Base-by-base conservation (phyloP, 2,888 invertebrate species). In the Oscheius sp. region DNA sequence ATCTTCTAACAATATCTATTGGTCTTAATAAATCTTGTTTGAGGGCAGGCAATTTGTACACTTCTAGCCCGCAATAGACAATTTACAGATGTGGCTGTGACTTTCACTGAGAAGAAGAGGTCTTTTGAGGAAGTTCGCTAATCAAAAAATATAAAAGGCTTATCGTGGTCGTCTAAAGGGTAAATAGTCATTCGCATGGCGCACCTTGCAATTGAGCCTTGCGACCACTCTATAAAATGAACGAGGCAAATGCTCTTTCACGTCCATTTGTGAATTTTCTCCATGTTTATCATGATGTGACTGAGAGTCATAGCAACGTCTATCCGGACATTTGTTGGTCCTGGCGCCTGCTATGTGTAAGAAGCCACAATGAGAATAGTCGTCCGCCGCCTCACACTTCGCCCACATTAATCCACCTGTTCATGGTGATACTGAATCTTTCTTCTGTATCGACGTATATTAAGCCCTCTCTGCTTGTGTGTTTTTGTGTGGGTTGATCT, bases 351-450 rank as follows among this genome's bases (percentile, higher is more conserved):
- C 44, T 59, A 28, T 38, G 59, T 59, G 59, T 59, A 59, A 59
- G 59, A 59, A 44, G 59, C 41, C 59, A 59, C 59, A 59, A 59
- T 59, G 59, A 44, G 59, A 44, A 59, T 41, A 28, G 59, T n/a
- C n/a, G n/a, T 8, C 41, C 59, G 59, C 59, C 59, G 44, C 59
- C 59, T 59, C 59, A 59, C 20, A 32, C 44, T 14, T 22, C 54
- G 17, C 41, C 59, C 38, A 59, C 44, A 24, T 32, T 32, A 44
- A 26, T 41, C 59, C 59, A 41, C 59, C 59, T 44, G 44, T 59
- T 44, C 20, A 22, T 20, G n/a, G n/a, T n/a, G n/a, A n/a, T n/a
- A n/a, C n/a, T n/a, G n/a, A n/a, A n/a, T n/a, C n/a, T n/a, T n/a
- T n/a, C n/a, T n/a, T n/a, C n/a, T n/a, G n/a, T n/a, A n/a, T n/a